These are phyloP conservation scores for Gadopsis bispinosus DNA, from an alignment of 2,797 vertebrate genomes.

Conservation along the genomic window DNA sequence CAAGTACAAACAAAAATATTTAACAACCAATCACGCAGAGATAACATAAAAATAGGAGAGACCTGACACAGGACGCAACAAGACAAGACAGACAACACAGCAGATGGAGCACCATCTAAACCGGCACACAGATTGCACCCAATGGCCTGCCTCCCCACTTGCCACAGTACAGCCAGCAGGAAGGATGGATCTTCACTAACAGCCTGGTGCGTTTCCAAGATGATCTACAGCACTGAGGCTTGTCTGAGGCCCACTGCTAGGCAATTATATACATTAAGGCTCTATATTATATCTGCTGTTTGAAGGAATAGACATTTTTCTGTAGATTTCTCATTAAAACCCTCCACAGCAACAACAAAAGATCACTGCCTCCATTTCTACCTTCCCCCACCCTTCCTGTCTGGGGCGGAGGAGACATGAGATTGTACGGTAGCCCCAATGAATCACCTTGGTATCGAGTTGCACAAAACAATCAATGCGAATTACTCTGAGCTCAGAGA, in stretches of 20 bases:
- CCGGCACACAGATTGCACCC: slow-evolving; percentile 55
- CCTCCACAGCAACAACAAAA: slow-evolving; percentile 13
- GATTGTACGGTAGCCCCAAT: slow-evolving; percentile 47
- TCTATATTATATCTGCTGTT: slow-evolving; percentile 6
- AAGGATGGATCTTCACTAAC: slow-evolving; percentile 49
- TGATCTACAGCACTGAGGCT: slow-evolving; percentile 21
- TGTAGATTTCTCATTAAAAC: slow-evolving; percentile 19
- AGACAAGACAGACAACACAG: slow-evolving; percentile 57
- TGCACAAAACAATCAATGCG: slow-evolving; percentile 72
- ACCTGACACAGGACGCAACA: slow-evolving; percentile 46
- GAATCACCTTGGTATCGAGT: slow-evolving; percentile 59
- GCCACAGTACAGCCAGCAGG: slow-evolving; percentile 44
- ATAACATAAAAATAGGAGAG: slow-evolving; percentile 32
- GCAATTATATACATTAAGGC: slow-evolving; percentile 21
- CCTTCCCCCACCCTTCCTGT: slow-evolving; percentile 16
- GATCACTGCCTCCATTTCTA: slow-evolving; percentile 25
- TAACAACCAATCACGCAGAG: slow-evolving; percentile 19
- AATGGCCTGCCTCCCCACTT: slow-evolving; percentile 42
- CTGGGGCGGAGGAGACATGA: slow-evolving; percentile 41
- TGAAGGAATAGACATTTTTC: slow-evolving; percentile 23
- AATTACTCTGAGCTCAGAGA: slow-evolving; percentile 61
- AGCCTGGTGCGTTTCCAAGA: slow-evolving; percentile 39
- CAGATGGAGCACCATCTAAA: slow-evolving; percentile 65
- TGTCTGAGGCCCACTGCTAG: slow-evolving; percentile 7
- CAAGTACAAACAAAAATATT: slow-evolving; percentile 15